phyloP scores from a whole-genome alignment of 2,888 invertebrate genomes.

The Harpalus rufipes region DNA sequence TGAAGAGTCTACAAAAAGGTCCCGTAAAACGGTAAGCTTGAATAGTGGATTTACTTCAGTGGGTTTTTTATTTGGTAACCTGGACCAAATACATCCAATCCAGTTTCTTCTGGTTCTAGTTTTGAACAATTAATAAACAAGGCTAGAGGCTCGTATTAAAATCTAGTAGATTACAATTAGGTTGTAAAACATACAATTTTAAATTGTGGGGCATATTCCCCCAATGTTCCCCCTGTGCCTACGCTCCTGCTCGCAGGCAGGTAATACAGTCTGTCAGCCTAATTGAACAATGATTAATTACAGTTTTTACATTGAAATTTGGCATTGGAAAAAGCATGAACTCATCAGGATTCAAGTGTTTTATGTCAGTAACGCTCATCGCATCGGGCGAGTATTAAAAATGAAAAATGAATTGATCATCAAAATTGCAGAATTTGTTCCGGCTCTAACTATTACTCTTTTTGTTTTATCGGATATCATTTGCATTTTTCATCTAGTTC shows the following conservation, averaged over 20 bases:
- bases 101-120: too few species aligned
- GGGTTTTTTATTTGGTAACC: too few species aligned
- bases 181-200: too few species aligned
- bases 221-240: too few species aligned
- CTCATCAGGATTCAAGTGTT: slow-evolving; percentile 64
- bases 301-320: slow-evolving; percentile 59
- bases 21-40: too few species aligned
- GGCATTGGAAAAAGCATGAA: slow-evolving; percentile 62
- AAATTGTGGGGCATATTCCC: too few species aligned
- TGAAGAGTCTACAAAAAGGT: too few species aligned
- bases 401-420: slow-evolving; percentile 64
- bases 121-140: too few species aligned
- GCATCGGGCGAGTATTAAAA: slow-evolving; percentile 47
- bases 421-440: slow-evolving; percentile 46
- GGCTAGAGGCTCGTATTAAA: too few species aligned
- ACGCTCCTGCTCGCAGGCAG: slow-evolving; percentile 4
- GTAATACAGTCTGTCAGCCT: slow-evolving; percentile 64
- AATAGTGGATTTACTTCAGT: too few species aligned
- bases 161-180: too few species aligned
- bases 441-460: slow-evolving; percentile 24
- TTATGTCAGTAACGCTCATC: slow-evolving; percentile 59
- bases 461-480: slow-evolving; percentile 40
- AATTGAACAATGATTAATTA: slow-evolving; percentile 67
- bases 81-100: too few species aligned
- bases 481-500: slow-evolving; percentile 43